Percentiles rank a stretch among this genome's conserved stretches.
phyloP scores from a whole-genome alignment of 1,140 invertebrate genomes.

The Diuraphis noxia region DNA sequence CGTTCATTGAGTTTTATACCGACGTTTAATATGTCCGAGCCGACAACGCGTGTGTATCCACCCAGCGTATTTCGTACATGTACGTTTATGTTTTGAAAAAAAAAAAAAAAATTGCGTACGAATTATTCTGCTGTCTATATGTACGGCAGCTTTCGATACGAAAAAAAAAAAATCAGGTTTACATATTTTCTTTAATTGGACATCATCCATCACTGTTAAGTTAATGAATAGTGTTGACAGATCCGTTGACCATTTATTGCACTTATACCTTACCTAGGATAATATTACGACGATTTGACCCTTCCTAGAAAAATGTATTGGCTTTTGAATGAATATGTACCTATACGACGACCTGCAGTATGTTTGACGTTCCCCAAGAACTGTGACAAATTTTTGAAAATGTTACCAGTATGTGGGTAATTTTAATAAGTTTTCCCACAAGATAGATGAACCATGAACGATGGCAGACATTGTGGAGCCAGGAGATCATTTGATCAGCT shows the following conservation, averaged over 20 bases:
- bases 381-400: constrained; percentile 36
- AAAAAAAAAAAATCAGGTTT: not conserved
- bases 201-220: not conserved
- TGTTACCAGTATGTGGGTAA: not conserved
- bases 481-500: constrained; percentile 44
- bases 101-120: not conserved
- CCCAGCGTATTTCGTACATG: constrained; percentile 4
- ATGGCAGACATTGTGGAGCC: constrained; percentile 42
- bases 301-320: not conserved
- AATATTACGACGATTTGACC: not conserved
- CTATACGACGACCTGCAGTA: not conserved
- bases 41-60: constrained; percentile 3
- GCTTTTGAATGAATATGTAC: not conserved
- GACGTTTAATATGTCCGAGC: constrained; percentile 32
- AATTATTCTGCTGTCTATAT: not conserved
- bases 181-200: not conserved
- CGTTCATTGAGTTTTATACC: constrained; percentile 51
- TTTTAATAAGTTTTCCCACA: constrained; percentile 50
- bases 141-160: not conserved
- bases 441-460: constrained; percentile 37
- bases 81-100: not conserved
- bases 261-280: rapidly evolving
- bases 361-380: not conserved
- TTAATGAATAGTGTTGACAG: no score
- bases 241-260: not conserved